A percentile compares a stretch with the other conserved stretches of the same genome.
These are phyloP conservation scores for Campylomormyrus tamandua DNA, from an alignment of 2,113 vertebrate species.

Conservation along the genomic window DNA sequence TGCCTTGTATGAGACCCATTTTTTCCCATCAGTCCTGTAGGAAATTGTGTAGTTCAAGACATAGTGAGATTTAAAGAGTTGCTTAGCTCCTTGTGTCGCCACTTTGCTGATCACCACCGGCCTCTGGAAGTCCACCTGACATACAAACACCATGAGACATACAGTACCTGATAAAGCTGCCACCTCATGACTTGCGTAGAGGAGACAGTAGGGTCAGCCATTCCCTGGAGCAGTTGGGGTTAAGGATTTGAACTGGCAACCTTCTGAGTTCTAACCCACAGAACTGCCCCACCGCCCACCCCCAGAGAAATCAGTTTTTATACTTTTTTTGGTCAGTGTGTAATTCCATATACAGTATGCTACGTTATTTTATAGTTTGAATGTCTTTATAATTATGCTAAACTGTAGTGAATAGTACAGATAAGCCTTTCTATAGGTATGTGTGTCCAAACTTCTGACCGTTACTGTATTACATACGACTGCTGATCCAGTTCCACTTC, in stretches of 20 bases:
- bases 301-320: background rate
- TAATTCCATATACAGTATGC: background rate
- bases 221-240: background rate
- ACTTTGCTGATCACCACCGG: slow-evolving; percentile 81
- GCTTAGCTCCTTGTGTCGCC: slow-evolving; percentile 82
- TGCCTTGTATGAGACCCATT: slow-evolving; percentile 78
- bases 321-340: background rate
- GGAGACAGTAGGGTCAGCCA: background rate
- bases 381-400: background rate
- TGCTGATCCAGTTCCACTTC: background rate
- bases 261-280: background rate
- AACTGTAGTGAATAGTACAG: background rate
- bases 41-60: slow-evolving; percentile 66
- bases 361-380: background rate
- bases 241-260: background rate
- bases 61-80: slow-evolving; percentile 62
- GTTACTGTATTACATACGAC: background rate
- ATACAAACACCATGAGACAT: background rate
- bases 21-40: slow-evolving; percentile 75
- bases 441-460: background rate
- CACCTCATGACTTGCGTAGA: background rate
- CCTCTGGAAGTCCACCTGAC: slow-evolving; percentile 80
- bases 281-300: too few relatives aligned
- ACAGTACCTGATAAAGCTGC: background rate
- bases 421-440: background rate